Base-by-base conservation (phyloP, 2,888 invertebrate species). In the Philonicus albiceps region DNA sequence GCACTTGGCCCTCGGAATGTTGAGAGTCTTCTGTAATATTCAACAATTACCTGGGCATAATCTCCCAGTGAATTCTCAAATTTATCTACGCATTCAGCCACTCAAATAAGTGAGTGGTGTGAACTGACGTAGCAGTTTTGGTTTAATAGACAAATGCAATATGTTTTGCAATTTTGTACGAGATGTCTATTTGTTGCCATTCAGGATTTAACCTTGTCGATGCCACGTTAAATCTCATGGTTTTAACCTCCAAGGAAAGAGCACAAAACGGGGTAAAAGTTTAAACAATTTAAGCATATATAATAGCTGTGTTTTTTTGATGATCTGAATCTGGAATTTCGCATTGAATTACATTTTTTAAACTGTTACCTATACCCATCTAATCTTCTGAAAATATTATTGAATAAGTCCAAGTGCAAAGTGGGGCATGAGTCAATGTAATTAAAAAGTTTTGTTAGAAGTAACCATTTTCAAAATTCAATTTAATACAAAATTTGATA, bases 1-100 rank as follows among this genome's bases (percentile, higher is more conserved):
- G 81, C n/a, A 34, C 81, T 81, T 30, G n/a, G 34, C 55, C 8
- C 34, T 27, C 19, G 81, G 81, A 81, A 81, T 81, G 81, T 55
- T 34, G 34, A 55, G 81, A 31, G 81, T 55, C 53, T 19, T 31
- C 34, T 34, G 64, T 55, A 55, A 34, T 81, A 49, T 43, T 19
- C 78, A 55, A 34, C 53, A 81, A 81, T 81, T 64, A 37, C 49
- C 64, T 81, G 8, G 27, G 19, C 30, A 19, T 30, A n/a, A 27
- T 55, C 81, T 81, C 81, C 37, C 31, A 31, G 81, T 16, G 64
- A n/a, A 31, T 16, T 81, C 55, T 81, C 34, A 81, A 81, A 81
- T 55, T 34, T 34, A 27, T 81, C 34, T 53, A 34, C 30, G 31
- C 30, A 53, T 30, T 16, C 43, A 49, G n/a, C 16, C 30, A 64